Percentiles rank a stretch among this genome's conserved stretches.
These are phyloP conservation scores for Ligdia adustata DNA, from an alignment of 2,888 invertebrate species.

Conservation along the genomic window DNA sequence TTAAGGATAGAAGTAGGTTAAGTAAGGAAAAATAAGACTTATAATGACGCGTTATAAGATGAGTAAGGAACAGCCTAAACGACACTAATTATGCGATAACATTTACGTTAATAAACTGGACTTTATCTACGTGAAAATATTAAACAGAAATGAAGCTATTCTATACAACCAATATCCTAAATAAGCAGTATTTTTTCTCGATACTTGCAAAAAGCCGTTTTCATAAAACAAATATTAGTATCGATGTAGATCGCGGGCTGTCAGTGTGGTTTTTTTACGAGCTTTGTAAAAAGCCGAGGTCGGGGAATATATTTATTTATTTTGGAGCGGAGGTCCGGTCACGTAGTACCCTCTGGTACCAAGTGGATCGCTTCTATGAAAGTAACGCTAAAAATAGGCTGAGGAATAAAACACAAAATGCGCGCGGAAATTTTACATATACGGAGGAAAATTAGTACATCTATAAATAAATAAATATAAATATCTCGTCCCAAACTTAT, in stretches of 20 bases:
- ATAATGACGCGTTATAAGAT: too few relatives aligned
- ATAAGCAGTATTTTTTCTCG: constrained; percentile 29
- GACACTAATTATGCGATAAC: too few relatives aligned
- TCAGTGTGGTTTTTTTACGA: constrained; percentile 61
- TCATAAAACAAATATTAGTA: constrained; percentile 67
- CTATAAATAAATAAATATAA: too few relatives aligned
- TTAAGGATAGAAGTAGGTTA: too few relatives aligned
- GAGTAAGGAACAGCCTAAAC: too few relatives aligned
- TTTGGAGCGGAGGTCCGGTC: constrained; percentile 51
- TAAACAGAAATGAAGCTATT: constrained; percentile 26
- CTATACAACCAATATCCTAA: constrained; percentile 25
- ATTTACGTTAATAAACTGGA: too few relatives aligned
- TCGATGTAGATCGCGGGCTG: constrained; percentile 53
- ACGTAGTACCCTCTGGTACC: constrained; percentile 46
- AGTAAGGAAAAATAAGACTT: too few relatives aligned
- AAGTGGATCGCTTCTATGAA: constrained; percentile 37
- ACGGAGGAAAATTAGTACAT: too few relatives aligned
- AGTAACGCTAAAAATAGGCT: constrained; percentile 41
- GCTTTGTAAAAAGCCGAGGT: constrained; percentile 45
- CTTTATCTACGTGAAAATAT: constrained; percentile 20
- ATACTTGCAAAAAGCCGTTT: constrained; percentile 41
- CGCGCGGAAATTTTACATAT: too few relatives aligned
- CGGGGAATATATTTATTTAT: constrained; percentile 55
- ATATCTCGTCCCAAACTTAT: too few relatives aligned
- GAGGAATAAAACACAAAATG: too few relatives aligned